phyloP scores from a whole-genome alignment of 2,888 invertebrate genomes.

The Agapostemon virescens region DNA sequence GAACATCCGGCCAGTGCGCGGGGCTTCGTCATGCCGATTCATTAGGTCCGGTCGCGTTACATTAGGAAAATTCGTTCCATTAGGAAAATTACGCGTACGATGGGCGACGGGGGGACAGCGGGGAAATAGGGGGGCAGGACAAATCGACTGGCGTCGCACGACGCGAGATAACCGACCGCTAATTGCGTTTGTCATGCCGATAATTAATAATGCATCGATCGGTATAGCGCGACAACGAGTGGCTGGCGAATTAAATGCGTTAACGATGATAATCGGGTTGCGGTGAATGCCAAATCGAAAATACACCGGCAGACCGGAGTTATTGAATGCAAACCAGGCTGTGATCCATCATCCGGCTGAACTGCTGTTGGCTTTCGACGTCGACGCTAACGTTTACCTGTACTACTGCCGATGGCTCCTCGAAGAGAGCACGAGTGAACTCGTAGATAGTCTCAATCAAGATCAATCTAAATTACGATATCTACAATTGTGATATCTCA shows the following conservation, averaged over 20 bases:
- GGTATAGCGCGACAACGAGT: constrained; percentile 54
- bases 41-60: constrained; percentile 20
- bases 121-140: constrained; percentile 6
- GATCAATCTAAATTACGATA: no score
- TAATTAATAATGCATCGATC: constrained; percentile 69
- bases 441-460: no score
- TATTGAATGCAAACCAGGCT: constrained; percentile 68
- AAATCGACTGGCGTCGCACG: constrained; percentile 44
- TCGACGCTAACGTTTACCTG: constrained; percentile 48
- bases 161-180: constrained; percentile 56
- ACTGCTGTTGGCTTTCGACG: constrained; percentile 57
- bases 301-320: constrained; percentile 63
- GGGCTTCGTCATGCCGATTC: constrained; percentile 3
- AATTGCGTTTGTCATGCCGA: constrained; percentile 68
- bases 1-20: background rate
- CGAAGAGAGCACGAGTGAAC: background rate
- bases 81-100: constrained; percentile 51
- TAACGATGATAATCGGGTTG: constrained; percentile 69
- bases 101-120: no score
- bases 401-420: constrained; percentile 21
- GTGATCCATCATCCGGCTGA: constrained; percentile 64
- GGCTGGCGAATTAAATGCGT: constrained; percentile 69
- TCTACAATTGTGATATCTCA: no score
- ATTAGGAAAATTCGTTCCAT: constrained; percentile 51
- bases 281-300: constrained; percentile 69